Base-by-base conservation (phyloP, 1,140 invertebrate genomes). In the Drosophila novamexicana region DNA sequence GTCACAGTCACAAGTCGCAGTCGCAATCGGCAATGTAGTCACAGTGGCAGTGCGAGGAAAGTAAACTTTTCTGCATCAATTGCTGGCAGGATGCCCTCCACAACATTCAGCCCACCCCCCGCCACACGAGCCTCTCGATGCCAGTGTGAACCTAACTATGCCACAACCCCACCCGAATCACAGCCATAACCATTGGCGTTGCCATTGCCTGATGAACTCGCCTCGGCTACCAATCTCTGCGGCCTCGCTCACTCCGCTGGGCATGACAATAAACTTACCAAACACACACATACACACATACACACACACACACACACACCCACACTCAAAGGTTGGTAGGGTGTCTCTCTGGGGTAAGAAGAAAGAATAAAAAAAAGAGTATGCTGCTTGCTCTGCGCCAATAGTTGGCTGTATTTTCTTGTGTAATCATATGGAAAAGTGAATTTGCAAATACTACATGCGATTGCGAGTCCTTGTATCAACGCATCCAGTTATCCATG, bases 351-450 rank as follows among this genome's bases (percentile, higher is more conserved):
- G 4, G 22, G 5, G 22, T 29, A 29, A 29, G 22, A 29, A 29
- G 4, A 29, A 0, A 29, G 22, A 5, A 29, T 4, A 40, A 40
- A n/a, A 8, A 56, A 70, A 64, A 64, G 49, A 40, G 64, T 58
- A 14, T 66, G 68, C 45, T 45, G 68, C 45, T 45, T 78, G 69
- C 70, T 70, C 69, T 73, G 63, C 22, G 57, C 50, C 71, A 89
- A 89, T 88, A 83, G 76, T 88, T 86, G 83, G 72, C 83, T 83
- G 84, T 84, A 89, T 82, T 80, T 86, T 86, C 73, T 66, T 74
- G 82, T 90, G 86, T 82, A 90, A 90, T 90, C 86, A 90, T 83
- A 81, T 90, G 86, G 86, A 90, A 90, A 90, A 90, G 79, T 90
- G 86, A 90, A 90, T 90, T 90, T 90, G 77, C 79, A 90, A 90